Percentiles rank a stretch among this genome's conserved stretches.
These are phyloP conservation scores for Hafferia zeledoni DNA, from an alignment of 2,797 vertebrate genomes.

Conservation along the genomic window DNA sequence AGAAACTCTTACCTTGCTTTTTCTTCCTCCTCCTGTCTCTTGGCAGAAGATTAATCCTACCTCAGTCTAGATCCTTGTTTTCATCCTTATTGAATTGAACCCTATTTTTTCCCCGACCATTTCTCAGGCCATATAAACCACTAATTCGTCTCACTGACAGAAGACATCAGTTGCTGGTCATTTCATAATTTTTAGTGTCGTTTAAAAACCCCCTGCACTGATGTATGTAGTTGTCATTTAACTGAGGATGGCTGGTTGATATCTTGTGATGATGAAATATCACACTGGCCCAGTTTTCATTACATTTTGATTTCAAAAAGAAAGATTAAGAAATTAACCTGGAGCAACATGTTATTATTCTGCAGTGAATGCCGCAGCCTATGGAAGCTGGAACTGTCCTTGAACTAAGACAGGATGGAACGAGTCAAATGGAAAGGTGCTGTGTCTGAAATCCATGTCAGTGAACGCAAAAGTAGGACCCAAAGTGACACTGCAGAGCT, in stretches of 20 bases:
- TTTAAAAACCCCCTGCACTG: not conserved
- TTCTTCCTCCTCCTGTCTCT: not conserved
- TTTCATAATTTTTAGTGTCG: constrained; percentile 2
- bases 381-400: not conserved
- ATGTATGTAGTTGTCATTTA: not conserved
- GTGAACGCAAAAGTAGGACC: not conserved
- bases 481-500: not conserved
- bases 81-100: not conserved
- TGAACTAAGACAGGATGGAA: not conserved
- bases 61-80: not conserved
- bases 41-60: not conserved
- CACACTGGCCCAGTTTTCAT: not conserved
- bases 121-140: constrained; percentile 6
- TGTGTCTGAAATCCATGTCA: not conserved
- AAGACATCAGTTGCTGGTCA: not conserved
- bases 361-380: not conserved
- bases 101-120: not conserved
- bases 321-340: not conserved
- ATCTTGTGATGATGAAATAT: not conserved
- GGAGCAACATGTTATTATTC: not conserved
- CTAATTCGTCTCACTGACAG: constrained; percentile 7
- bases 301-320: not conserved
- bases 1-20: not conserved
- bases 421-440: not conserved
- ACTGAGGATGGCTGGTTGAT: not conserved